Base-by-base conservation (phyloP, 2,113 vertebrate genomes). In the Silurus asotus region DNA sequence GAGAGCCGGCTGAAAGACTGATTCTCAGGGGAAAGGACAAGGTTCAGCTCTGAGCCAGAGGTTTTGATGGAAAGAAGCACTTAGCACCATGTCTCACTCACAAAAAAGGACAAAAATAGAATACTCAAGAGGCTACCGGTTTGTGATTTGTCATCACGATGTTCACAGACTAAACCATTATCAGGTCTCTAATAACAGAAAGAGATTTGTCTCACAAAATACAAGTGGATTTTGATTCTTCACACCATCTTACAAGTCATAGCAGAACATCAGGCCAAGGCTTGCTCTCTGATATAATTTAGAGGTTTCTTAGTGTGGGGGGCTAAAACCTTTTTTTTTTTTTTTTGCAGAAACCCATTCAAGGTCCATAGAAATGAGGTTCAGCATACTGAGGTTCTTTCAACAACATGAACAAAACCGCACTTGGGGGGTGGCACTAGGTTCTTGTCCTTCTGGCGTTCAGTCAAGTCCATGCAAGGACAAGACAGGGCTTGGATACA, bases 401-500 rank as follows among this genome's bases (percentile, higher is more conserved):
- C 89, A 93, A 91, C 89, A 28, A 67, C 69, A 28, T 86, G 87
- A 90, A 94, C 92, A 94, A 94, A 93, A 90, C 88, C 89, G 55
- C 93, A 89, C 90, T 94, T 93, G 92, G 93, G 93, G 91, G 89
- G 92, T 87, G 87, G 90, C 91, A 92, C 92, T 94, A 94, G 92
- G 93, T 94, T 93, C 92, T 92, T 91, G 88, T 92, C 90, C 89
- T 87, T 86, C 89, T 95, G 94, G 94, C 94, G 92, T 86, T 74
- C 81, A 91, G 92, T 95, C 94, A 95, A 93, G 93, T 93, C 93
- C 93, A 94, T 93, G 93, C 94, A 91, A 94, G 92, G 93, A 93
- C 93, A 95, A 94, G 94, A 93, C 88, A 93, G 93, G 90, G 92
- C 83, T 89, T 90, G 89, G 92, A 93, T 91, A 94, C 91, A 95